phyloP scores from a whole-genome alignment of 2,888 invertebrate genomes.

The Heliconius ethilla region DNA sequence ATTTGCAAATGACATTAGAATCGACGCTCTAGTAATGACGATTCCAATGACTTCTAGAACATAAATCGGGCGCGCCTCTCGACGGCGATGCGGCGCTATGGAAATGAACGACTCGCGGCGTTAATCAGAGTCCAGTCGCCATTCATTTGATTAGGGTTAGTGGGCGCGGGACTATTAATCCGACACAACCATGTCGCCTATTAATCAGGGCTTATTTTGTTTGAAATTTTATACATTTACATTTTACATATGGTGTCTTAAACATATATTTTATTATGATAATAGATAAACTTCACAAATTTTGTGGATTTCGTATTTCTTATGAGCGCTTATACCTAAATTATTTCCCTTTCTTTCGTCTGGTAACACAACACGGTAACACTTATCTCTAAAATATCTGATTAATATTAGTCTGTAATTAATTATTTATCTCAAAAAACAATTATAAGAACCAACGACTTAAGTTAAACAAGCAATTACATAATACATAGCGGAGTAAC shows the following conservation, averaged over 20 bases:
- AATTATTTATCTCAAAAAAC: background rate
- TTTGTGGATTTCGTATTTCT: background rate
- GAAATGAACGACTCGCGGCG: conserved; percentile 72
- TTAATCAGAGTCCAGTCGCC: conserved; percentile 80
- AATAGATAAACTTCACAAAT: background rate
- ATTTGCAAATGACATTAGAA: conserved; percentile 25
- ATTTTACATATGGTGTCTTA: background rate
- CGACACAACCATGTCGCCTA: conserved; percentile 74
- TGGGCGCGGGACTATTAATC: conserved; percentile 81
- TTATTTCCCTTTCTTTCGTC: too few species aligned
- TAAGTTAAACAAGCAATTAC: background rate
- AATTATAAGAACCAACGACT: background rate
- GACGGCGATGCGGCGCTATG: conserved; percentile 54
- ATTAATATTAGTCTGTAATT: background rate
- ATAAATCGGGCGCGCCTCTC: conserved; percentile 72
- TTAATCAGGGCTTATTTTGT: conserved; percentile 52
- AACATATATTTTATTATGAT: background rate
- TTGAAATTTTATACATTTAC: background rate
- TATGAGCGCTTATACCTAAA: background rate
- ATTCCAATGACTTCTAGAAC: conserved; percentile 51
- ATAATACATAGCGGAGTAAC: background rate
- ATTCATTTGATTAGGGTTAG: conserved; percentile 83
- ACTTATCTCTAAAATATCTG: too few species aligned
- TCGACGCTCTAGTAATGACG: conserved; percentile 33
- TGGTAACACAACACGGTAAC: too few species aligned